Percentiles rank a stretch among this genome's conserved stretches.
These are phyloP conservation scores for Lithobates sylvaticus DNA, from an alignment of 2,797 vertebrate species.

Conservation along the genomic window DNA sequence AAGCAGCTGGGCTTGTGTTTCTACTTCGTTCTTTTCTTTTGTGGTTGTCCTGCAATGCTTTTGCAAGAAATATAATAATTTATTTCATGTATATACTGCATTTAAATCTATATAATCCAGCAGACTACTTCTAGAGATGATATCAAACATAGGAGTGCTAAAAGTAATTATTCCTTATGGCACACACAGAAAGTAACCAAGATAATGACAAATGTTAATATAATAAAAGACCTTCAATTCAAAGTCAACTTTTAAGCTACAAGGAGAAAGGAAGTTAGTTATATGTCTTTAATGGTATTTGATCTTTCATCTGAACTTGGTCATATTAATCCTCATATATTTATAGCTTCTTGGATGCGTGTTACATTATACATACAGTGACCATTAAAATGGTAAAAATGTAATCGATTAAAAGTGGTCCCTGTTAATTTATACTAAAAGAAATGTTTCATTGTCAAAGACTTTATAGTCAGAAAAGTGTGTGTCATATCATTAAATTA, in stretches of 20 bases:
- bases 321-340: slow-evolving; percentile 21
- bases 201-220: slow-evolving; percentile 36
- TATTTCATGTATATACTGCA: slow-evolving; percentile 2
- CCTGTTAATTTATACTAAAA: not conserved
- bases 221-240: slow-evolving; percentile 29
- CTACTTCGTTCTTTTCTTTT: too few species aligned
- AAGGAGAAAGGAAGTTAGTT: slow-evolving; percentile 33
- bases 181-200: slow-evolving; percentile 12
- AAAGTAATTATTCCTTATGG: not conserved
- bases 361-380: not conserved
- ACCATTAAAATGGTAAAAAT: not conserved
- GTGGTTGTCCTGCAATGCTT: too few species aligned
- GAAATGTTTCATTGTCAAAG: not conserved
- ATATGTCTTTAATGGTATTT: slow-evolving; percentile 24
- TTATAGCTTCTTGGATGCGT: not conserved
- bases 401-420: not conserved
- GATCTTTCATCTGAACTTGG: slow-evolving; percentile 14
- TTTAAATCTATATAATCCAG: not conserved
- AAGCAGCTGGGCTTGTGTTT: too few species aligned
- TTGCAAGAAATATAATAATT: not conserved
- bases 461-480: not conserved
- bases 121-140: slow-evolving; percentile 1
- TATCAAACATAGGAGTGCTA: not conserved
- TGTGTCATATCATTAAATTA: too few species aligned
- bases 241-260: slow-evolving; percentile 21